Evolutionary conservation across 2,888 invertebrate genomes (phyloP).

Genomic region (Arrhopalites spinosus): DNA sequence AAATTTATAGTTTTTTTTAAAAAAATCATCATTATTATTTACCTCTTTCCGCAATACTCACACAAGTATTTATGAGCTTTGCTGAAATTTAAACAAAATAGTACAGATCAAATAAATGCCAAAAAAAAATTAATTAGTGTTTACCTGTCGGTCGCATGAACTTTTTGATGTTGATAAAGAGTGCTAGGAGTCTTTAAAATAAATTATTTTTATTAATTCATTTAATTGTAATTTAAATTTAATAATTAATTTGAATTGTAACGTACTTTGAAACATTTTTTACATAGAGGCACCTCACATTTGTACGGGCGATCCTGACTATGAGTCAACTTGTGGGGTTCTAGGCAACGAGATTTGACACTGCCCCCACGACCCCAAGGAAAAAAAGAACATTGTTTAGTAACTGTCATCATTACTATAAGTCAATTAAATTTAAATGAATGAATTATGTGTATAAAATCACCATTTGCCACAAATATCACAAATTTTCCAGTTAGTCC

Average conservation of each 20-base stretch:
- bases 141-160: slow-evolving; percentile 38
- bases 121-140: too few relatives aligned
- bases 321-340: slow-evolving; percentile 44
- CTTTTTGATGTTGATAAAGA: slow-evolving; percentile 44
- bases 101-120: background rate
- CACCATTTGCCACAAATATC: slow-evolving; percentile 47
- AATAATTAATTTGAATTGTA: too few relatives aligned
- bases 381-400: too few relatives aligned
- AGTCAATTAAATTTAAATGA: too few relatives aligned
- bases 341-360: slow-evolving; percentile 43
- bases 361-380: too few relatives aligned
- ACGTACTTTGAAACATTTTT: too few relatives aligned
- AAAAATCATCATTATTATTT: slow-evolving; percentile 4
- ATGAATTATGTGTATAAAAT: background rate
- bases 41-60: slow-evolving; percentile 45
- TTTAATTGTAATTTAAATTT: too few relatives aligned
- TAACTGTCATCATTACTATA: too few relatives aligned
- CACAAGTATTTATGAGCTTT: slow-evolving; percentile 43
- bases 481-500: slow-evolving; percentile 42
- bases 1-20: background rate
- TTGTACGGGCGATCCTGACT: slow-evolving; percentile 42
- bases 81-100: slow-evolving; percentile 8
- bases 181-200: slow-evolving; percentile 40
- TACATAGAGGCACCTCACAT: slow-evolving; percentile 32
- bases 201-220: too few relatives aligned